Base-by-base conservation (phyloP, 2,888 invertebrate species). In the Perithous albicinctus region DNA sequence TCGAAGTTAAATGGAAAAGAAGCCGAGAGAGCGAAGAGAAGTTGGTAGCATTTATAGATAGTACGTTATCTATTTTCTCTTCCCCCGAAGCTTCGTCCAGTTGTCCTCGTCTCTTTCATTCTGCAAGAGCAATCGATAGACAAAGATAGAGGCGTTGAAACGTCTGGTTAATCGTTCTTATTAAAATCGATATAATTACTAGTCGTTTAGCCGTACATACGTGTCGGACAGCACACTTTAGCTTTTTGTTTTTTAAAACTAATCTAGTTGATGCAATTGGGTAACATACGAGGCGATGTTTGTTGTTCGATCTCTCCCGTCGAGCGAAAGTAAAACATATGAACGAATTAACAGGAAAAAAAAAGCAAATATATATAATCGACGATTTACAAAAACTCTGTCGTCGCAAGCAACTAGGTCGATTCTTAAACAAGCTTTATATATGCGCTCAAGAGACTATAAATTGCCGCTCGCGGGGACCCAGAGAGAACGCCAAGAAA, bases 131-230 rank as follows among this genome's bases (percentile, higher is more conserved):
- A 61, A 61, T 61, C 61, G 61, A 35, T 18, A 4, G 61, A 35
- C 20, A 38, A 20, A 18, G 15, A 56, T 20, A 56, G 29, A 20
- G n/a, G n/a, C 38, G 56, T 43, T 41, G 7, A 70, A 43, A 70
- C 56, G 70, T 41, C 43, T 29, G 54, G 38, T 63, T 32, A 59
- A 67, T 35, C 43, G 56, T 79, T 69, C 66, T 69, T 69, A 74
- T 75, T 75, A 75, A 75, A 80, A 75, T 80, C 69, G 51, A 75
- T 75, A 75, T 75, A 80, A 79, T 75, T 75, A 69, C 59, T 74
- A 78, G 59, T 66, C 48, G 29, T 54, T 51, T 48, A 77, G 69
- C 77, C 61, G 69, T 77, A 69, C 61, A 77, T 63, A 69, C 43
- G 66, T 63, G 48, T 59, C 61, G 29, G 61, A 77, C 29, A 38